Base-by-base conservation (phyloP, 1,140 invertebrate genomes). In the Anthonomus grandis region DNA sequence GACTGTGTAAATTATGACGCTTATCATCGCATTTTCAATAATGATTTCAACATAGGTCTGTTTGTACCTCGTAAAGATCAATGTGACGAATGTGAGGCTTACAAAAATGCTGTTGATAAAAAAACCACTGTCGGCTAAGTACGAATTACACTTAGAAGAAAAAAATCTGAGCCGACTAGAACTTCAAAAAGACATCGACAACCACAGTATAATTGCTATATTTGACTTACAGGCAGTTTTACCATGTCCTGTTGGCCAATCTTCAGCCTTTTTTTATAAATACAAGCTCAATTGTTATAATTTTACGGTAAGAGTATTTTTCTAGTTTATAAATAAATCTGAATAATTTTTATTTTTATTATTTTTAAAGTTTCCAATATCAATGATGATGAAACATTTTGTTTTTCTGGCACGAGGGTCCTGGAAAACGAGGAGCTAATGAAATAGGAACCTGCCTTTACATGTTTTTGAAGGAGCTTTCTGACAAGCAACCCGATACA, bases 201-300 rank as follows among this genome's bases (percentile, higher is more conserved):
- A 49, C 8, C 12, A 49, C 9, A 34, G 31, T 15, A 27, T 36
- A 4, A 37, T 70, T 19, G 59, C 34, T 53, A 64, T 25, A 8
- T 71, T 67, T 19, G 64, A 70, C 38, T 60, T 70, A 61, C 61
- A 71, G 59, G 67, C 64, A 10, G 66, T 67, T 0, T 46, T 66
- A 25, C 63, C 63, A 15, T 50, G 36, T 8, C 66, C 65, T 23
- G 8, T 63, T 13, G 66, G 64, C 21, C 56, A 71, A 34, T 18
- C 18, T 9, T 57, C 54, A 41, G 54, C 64, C 47, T 65, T 65
- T 62, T 69, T 57, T 57, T 68, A 70, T 39, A 69, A 68, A 66
- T 68, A 58, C 13, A 75, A 71, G 57, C 52, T 78, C 9, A 63
- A 66, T 57, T 64, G 72, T n/a, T n/a, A n/a, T n/a, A n/a, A n/a